These are phyloP conservation scores for Hylomyscus alleni DNA, from an alignment of 2,797 vertebrate genomes.

Conservation along the genomic window DNA sequence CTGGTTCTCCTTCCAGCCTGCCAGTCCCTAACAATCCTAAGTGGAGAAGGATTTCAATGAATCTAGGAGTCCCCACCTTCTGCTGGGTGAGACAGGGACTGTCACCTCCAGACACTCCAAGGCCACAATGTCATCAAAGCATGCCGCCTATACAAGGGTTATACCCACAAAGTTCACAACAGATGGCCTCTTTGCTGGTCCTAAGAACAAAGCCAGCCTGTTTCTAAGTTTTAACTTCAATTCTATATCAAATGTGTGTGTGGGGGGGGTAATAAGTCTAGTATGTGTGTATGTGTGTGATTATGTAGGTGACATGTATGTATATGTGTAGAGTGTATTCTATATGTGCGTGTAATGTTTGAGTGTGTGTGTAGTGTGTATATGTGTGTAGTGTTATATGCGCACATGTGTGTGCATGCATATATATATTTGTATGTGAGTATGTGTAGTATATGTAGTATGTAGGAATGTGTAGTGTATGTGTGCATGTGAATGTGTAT, in stretches of 20 bases:
- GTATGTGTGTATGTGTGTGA: background rate
- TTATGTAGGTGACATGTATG: background rate
- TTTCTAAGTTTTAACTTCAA: conserved; percentile 2
- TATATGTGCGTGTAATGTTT: background rate
- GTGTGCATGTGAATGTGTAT: no score
- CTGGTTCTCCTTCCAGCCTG: background rate
- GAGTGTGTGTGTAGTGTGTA: background rate
- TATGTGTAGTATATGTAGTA: background rate
- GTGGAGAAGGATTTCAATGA: background rate
- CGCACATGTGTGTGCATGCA: no score
- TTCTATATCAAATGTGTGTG: background rate
- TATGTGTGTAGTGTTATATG: background rate
- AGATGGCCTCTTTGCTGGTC: background rate
- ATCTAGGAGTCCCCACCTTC: background rate
- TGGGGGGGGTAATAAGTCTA: no score
- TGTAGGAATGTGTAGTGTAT: no score
- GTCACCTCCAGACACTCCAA: background rate
- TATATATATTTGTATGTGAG: no score
- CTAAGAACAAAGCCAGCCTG: background rate
- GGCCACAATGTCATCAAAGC: background rate
- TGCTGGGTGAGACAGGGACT: background rate
- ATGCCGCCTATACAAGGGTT: background rate
- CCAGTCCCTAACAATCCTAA: background rate
- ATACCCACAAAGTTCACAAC: background rate
- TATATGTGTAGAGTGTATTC: background rate